A percentile compares a stretch with the other conserved stretches of the same genome.
These are phyloP conservation scores for Gallirallus australis DNA, from an alignment of 2,797 vertebrate species.

Conservation along the genomic window DNA sequence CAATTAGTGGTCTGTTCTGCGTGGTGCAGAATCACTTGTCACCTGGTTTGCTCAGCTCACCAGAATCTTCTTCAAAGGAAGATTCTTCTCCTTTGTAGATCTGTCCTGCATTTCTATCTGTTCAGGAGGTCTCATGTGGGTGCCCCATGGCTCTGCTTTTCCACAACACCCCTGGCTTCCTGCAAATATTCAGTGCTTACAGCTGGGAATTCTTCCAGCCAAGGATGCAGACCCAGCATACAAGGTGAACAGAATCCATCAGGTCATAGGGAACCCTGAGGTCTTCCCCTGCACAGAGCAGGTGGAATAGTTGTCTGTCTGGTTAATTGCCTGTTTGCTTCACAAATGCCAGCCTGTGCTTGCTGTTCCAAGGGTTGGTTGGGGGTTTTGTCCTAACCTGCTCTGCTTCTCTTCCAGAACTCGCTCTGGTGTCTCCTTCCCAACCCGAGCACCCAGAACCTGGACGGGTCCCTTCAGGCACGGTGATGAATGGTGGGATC, in stretches of 20 bases:
- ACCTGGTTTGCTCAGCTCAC: background rate
- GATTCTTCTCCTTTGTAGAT: background rate
- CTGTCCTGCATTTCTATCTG: background rate
- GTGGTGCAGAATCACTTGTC: background rate
- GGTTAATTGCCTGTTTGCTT: background rate
- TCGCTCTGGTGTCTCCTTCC: background rate
- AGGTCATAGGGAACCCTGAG: background rate
- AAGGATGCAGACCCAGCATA: background rate
- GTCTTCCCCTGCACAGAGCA: background rate
- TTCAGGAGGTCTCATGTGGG: background rate
- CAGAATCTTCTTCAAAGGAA: background rate
- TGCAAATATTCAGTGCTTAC: background rate
- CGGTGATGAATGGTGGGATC: conserved; percentile 80
- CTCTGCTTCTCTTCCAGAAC: conserved; percentile 5
- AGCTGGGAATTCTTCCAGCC: background rate
- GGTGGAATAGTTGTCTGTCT: background rate
- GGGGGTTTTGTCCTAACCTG: background rate
- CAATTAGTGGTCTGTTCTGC: background rate
- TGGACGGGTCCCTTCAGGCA: background rate
- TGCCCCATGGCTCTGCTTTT: background rate
- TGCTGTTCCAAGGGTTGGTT: background rate
- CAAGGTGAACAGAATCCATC: background rate
- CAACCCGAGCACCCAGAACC: background rate
- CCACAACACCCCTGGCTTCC: background rate
- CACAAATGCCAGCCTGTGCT: background rate